Evolutionary conservation across 2,888 invertebrate genomes (phyloP).

Genomic region (Hedychridium roseum): DNA sequence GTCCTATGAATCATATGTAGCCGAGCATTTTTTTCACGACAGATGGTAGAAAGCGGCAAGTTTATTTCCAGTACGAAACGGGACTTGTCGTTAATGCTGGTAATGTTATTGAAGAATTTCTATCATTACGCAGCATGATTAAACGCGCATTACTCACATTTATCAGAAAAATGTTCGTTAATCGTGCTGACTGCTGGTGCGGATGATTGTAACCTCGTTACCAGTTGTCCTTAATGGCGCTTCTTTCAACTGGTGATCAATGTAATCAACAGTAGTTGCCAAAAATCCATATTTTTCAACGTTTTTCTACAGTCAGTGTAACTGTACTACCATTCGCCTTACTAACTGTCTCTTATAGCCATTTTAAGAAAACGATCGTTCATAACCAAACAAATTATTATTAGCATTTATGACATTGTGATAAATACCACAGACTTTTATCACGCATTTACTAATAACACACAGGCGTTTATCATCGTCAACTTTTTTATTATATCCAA

Average conservation of each 20-base stretch:
- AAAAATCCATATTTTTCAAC: too few relatives aligned
- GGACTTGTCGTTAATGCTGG: constrained; percentile 9
- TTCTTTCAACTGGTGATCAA: constrained; percentile 23
- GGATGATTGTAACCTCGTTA: constrained; percentile 31
- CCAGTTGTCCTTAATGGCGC: constrained; percentile 21
- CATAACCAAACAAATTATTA: too few relatives aligned
- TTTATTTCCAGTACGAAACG: not conserved
- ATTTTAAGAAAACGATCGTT: too few relatives aligned
- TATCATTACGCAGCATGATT: constrained; percentile 40
- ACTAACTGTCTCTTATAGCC: too few relatives aligned
- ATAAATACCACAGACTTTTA: too few relatives aligned
- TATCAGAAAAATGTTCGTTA: constrained; percentile 24
- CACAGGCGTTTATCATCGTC: too few relatives aligned
- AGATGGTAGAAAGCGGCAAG: not conserved
- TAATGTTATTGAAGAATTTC: constrained; percentile 12
- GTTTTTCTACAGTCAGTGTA: too few relatives aligned
- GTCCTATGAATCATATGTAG: constrained; percentile 35
- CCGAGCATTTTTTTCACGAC: constrained; percentile 6
- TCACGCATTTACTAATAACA: too few relatives aligned
- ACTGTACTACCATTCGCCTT: too few relatives aligned
- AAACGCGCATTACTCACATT: constrained; percentile 16
- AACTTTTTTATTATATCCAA: too few relatives aligned
- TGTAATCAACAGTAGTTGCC: too few relatives aligned
- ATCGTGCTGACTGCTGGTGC: constrained; percentile 25
- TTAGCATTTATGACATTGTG: too few relatives aligned